Evolutionary conservation across 2,797 vertebrate species (phyloP).

Genomic region (Artibeus lituratus): DNA sequence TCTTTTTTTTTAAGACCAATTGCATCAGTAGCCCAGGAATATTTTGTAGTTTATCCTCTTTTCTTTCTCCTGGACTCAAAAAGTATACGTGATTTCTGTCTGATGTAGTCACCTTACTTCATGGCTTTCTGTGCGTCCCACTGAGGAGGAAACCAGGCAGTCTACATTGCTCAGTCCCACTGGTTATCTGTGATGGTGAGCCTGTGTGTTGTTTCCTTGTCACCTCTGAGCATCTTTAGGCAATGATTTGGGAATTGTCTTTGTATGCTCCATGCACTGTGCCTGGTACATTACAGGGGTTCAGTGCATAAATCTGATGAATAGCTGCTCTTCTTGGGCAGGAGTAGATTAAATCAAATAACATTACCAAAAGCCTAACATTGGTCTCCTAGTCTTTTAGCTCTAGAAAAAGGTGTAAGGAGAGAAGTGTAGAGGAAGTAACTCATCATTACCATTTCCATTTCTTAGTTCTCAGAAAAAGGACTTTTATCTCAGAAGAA

Average conservation of each 20-base stretch:
- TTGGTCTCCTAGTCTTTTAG: not conserved
- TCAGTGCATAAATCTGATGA: not conserved
- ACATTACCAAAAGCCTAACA: not conserved
- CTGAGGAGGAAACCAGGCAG: not conserved
- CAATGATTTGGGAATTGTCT: not conserved
- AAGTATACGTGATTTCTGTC: not conserved
- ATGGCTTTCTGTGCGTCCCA: not conserved
- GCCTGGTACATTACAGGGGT: not conserved
- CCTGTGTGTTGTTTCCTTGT: not conserved
- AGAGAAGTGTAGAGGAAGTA: not conserved
- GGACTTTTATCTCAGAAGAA: not conserved
- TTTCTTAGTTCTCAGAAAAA: conserved; percentile 8
- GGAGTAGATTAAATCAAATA: not conserved
- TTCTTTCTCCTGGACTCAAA: not conserved
- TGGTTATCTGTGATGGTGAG: not conserved
- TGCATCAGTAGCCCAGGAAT: not conserved
- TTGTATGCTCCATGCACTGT: not conserved
- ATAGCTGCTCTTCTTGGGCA: not conserved
- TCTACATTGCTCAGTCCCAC: accelerated
- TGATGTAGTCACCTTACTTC: not conserved
- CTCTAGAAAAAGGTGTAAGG: not conserved
- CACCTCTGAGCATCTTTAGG: not conserved
- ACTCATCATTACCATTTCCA: not conserved
- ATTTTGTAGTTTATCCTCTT: not conserved
- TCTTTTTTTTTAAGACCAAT: not conserved